Base-by-base conservation (phyloP, 2,797 vertebrate species). In the Gouania willdenowi region DNA sequence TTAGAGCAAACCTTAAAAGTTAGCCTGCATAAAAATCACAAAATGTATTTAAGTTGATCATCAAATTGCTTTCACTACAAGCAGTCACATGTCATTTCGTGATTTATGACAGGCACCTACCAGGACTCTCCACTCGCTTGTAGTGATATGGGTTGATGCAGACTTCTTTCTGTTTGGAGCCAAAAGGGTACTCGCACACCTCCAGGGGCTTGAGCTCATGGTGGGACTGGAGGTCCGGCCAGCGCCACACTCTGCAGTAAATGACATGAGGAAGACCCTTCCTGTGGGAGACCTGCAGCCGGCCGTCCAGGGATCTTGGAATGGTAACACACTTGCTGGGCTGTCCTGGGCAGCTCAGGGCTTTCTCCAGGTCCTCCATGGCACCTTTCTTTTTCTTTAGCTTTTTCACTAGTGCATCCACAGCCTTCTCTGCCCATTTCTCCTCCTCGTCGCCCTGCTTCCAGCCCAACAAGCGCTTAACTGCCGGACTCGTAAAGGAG, bases 131-230 rank as follows among this genome's bases (percentile, higher is more conserved):
- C 66, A 98, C 95, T 68, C 96, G 86, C 77, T 97, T 98, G 79
- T 98, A 98, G 87, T 98, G 96, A 88, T 98, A 98, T 1, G 96
- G 96, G 81, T 98, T 98, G 83, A 98, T 98, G 88, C 96, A 98
- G 67, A 98, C 96, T 85, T 98, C 96, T 84, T 97, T 98, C 85
- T 98, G 96, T 54, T 98, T 98, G 55, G 96, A 98, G 75, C 96
- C 96, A 70, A 98, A 98, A 5, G 95, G 96, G 83, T 94, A 98
- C 73, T 98, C 95, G 75, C 96, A 98, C 71, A 94, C 90, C 82
- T 98, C 95, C 85, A 98, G 84, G 2, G 94, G 95, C 64, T 98
- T 98, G 59, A 98, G 89, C 86, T 98, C 96, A 0, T 98, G 95
- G 59, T 98, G 95, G 62, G 94, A 98, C 73, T 98, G 95, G 3